Percentiles rank a stretch among this genome's conserved stretches.
Evolutionary conservation across 2,113 vertebrate genomes (phyloP).

Genomic region (Planiliza haematocheilus): DNA sequence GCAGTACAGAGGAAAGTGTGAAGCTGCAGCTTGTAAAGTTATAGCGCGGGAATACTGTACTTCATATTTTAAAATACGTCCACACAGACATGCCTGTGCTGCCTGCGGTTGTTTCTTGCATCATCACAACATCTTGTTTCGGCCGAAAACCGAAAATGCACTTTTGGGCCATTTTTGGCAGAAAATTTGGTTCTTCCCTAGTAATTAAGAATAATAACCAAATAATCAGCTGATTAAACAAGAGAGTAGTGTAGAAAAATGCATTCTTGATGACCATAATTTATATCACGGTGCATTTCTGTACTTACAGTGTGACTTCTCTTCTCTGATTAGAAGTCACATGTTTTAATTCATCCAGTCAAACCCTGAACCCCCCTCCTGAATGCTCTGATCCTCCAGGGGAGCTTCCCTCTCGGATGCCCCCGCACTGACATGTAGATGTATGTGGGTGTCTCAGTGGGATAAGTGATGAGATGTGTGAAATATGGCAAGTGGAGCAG

Average conservation of each 20-base stretch:
- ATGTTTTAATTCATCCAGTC: slow-evolving; percentile 24
- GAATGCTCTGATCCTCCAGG: slow-evolving; percentile 36
- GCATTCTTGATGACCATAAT: background rate
- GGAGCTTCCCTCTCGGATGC: slow-evolving; percentile 43
- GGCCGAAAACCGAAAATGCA: too few species aligned
- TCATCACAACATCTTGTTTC: too few species aligned
- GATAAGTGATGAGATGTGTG: slow-evolving; percentile 66
- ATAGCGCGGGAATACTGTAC: too few species aligned
- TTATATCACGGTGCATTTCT: slow-evolving; percentile 11
- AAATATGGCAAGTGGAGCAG: slow-evolving; percentile 68
- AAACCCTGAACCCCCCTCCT: background rate
- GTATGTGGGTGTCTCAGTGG: slow-evolving; percentile 48
- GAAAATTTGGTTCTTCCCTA: too few species aligned
- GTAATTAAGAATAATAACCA: too few species aligned
- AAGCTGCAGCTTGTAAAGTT: too few species aligned
- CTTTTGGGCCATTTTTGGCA: too few species aligned
- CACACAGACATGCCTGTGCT: too few species aligned
- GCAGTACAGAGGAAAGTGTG: too few species aligned
- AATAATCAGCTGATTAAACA: slow-evolving; percentile 21
- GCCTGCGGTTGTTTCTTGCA: too few species aligned
- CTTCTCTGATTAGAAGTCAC: background rate
- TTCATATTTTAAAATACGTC: too few species aligned
- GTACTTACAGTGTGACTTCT: background rate
- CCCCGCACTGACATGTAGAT: slow-evolving; percentile 46
- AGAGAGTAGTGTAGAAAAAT: slow-evolving; percentile 17